Conservation (phyloP, 35 echinoderm and acorn worm species). For the Lytechinus pictus region DNA sequence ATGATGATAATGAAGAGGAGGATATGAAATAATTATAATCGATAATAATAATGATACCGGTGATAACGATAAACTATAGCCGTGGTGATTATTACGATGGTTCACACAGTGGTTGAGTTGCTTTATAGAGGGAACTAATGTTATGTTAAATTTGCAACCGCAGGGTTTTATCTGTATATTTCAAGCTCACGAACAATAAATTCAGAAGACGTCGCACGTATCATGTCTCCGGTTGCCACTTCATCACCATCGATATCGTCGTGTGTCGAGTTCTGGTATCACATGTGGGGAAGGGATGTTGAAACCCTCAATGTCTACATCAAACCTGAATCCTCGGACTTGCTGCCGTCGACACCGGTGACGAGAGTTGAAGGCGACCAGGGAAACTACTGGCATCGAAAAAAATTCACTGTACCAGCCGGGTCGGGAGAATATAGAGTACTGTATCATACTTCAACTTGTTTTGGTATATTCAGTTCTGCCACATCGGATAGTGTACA, state of each 20-base stretch:
- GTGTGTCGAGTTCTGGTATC: constrained; percentile 91
- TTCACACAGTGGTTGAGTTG: too few relatives aligned
- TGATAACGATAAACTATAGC: too few relatives aligned
- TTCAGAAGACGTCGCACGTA: constrained; percentile 53
- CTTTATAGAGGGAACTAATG: background rate
- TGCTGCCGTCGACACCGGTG: constrained; percentile 22
- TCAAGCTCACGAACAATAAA: background rate
- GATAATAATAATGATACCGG: too few relatives aligned
- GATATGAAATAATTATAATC: background rate
- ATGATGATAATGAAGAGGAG: background rate
- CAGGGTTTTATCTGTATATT: constrained; percentile 61
- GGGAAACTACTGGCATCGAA: constrained; percentile 79
- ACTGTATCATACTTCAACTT: background rate
- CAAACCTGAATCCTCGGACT: background rate
- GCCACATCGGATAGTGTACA: too few relatives aligned
- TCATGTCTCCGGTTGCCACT: constrained; percentile 57
- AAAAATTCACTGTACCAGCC: constrained; percentile 35
- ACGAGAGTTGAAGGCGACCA: constrained; percentile 62
- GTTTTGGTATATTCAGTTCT: too few relatives aligned
- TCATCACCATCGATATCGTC: background rate
- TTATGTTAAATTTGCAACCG: background rate
- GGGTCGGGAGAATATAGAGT: constrained; percentile 51
- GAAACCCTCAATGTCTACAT: constrained; percentile 79
- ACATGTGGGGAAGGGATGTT: constrained; percentile 84
- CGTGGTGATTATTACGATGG: too few relatives aligned